phyloP scores from a whole-genome alignment of 2,888 invertebrate genomes.

The Polyommatus icarus region DNA sequence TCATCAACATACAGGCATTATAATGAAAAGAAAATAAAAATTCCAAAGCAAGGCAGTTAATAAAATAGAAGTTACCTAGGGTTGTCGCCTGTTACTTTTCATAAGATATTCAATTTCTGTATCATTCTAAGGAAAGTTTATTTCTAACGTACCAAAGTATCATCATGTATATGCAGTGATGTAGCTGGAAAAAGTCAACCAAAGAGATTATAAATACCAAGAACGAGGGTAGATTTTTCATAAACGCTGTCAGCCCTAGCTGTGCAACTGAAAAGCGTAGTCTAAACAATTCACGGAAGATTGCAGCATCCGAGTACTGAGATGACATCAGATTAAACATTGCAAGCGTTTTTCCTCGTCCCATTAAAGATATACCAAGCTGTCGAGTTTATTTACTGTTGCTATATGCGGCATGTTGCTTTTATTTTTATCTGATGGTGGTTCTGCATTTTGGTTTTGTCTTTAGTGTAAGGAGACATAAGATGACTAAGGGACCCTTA shows the following conservation, averaged over 20 bases:
- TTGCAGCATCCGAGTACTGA: slow-evolving; percentile 53
- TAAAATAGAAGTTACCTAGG: slow-evolving; percentile 35
- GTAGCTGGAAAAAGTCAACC: not conserved
- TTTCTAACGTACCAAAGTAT: not conserved
- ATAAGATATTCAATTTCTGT: not conserved
- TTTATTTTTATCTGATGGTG: slow-evolving; percentile 2
- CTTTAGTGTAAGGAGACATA: not conserved
- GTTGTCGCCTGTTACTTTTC: not conserved
- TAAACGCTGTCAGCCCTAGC: not conserved
- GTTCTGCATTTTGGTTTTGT: not conserved
- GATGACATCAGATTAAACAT: slow-evolving; percentile 72
- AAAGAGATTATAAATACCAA: not conserved
- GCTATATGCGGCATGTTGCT: slow-evolving; percentile 20
- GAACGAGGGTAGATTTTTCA: not conserved
- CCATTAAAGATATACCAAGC: slow-evolving; percentile 51
- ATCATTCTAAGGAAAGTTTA: not conserved
- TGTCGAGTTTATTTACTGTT: slow-evolving; percentile 40
- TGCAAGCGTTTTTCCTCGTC: slow-evolving; percentile 65
- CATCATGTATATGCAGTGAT: not conserved
- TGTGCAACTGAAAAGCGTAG: slow-evolving; percentile 41
- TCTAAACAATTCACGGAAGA: slow-evolving; percentile 64
- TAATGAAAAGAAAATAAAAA: slow-evolving; percentile 27
- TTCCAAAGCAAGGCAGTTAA: slow-evolving; percentile 35
- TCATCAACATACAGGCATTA: slow-evolving; percentile 24
- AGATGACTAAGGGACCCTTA: too few relatives aligned